Percentiles rank a stretch among this genome's conserved stretches.
Conservation (phyloP, 1,140 invertebrate species). For the Drosophila gunungcola region DNA sequence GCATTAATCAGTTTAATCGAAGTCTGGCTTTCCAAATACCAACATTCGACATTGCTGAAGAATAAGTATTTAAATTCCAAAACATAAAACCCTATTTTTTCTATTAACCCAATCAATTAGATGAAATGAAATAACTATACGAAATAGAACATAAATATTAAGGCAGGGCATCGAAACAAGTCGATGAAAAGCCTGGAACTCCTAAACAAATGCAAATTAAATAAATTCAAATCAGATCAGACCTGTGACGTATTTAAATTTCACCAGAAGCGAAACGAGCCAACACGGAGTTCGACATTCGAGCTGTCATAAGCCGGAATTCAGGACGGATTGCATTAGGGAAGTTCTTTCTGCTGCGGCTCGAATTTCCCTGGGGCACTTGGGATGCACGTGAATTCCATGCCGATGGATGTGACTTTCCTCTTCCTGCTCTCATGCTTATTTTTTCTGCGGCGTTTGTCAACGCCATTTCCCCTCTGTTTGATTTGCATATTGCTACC, state of each 20-base stretch:
- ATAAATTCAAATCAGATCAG: conserved; percentile 41
- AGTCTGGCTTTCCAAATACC: no score
- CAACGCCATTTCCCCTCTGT: conserved; percentile 49
- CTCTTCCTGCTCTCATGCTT: conserved; percentile 5
- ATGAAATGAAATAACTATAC: background rate
- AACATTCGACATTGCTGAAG: no score
- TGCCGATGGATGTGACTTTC: conserved; percentile 50
- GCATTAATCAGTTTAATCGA: no score
- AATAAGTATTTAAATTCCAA: background rate
- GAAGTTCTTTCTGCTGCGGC: conserved; percentile 20
- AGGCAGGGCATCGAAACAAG: background rate
- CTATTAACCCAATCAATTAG: conserved; percentile 13
- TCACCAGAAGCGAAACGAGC: conserved; percentile 12
- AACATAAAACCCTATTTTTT: background rate
- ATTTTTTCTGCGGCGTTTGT: conserved; percentile 37
- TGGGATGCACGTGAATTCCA: conserved; percentile 63
- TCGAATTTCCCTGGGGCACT: conserved; percentile 30
- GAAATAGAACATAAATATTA: background rate
- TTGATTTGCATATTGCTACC: conserved; percentile 82
- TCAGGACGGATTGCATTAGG: conserved; percentile 62
- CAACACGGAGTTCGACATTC: conserved; percentile 42
- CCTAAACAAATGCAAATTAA: conserved; percentile 31
- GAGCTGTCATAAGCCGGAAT: conserved; percentile 37
- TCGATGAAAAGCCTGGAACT: background rate
- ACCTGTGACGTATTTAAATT: conserved; percentile 38